Evolutionary conservation across 2,113 vertebrate species (phyloP).

Genomic region (Parotia lawesii): DNA sequence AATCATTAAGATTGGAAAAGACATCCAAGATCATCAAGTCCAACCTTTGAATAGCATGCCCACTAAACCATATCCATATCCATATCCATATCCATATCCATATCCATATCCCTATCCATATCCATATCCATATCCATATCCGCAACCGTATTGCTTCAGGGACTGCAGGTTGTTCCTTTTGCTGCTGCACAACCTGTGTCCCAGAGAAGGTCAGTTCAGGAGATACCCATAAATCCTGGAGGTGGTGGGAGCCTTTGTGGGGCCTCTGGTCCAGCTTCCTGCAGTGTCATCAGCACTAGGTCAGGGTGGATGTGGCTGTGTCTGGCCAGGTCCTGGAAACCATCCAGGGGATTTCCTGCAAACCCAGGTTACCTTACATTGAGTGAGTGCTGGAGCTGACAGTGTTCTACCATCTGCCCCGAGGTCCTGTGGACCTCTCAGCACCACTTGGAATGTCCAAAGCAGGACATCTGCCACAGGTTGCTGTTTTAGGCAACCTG

Average conservation of each 20-base stretch:
- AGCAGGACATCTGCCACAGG: background rate
- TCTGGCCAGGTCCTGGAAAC: background rate
- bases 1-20: background rate
- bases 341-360: background rate
- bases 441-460: background rate
- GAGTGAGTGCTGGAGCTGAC: background rate
- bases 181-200: background rate
- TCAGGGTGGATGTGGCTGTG: background rate
- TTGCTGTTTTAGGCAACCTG: background rate
- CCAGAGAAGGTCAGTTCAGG: background rate
- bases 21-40: background rate
- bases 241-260: accelerated
- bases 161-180: background rate
- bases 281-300: background rate
- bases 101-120: background rate
- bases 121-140: background rate
- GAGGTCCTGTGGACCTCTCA: background rate
- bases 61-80: background rate
- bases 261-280: background rate
- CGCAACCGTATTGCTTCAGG: background rate
- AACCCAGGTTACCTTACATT: background rate
- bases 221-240: background rate
- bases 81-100: background rate
- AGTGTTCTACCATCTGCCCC: background rate
- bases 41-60: background rate